phyloP scores from a whole-genome alignment of 2,888 invertebrate species.

The Reticulitermes lucifugus region DNA sequence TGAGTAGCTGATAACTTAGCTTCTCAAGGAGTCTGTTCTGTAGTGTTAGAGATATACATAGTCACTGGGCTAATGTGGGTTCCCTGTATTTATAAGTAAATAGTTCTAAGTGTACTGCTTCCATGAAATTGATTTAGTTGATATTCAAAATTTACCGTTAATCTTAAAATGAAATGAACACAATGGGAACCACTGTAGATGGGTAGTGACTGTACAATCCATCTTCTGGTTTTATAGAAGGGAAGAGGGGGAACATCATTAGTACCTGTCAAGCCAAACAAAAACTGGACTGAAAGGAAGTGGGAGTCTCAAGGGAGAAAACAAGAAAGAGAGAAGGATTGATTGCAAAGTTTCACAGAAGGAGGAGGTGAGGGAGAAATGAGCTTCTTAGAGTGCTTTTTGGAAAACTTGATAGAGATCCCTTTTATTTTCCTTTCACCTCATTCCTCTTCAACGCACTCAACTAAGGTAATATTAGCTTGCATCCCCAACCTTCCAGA shows the following conservation, averaged over 20 bases:
- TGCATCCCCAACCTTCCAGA: neutral
- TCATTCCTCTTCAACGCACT: slow-evolving; percentile 1
- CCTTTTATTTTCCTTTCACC: slow-evolving; percentile 8
- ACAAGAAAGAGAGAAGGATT: slow-evolving; percentile 15
- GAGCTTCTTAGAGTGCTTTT: slow-evolving; percentile 15
- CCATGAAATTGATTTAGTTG: too few species aligned
- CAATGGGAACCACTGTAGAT: neutral
- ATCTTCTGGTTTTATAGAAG: neutral
- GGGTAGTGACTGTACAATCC: neutral
- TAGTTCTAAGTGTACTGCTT: too few species aligned
- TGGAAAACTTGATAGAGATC: slow-evolving; percentile 22
- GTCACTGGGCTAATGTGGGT: too few species aligned
- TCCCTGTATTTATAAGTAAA: too few species aligned
- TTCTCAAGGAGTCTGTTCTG: too few species aligned
- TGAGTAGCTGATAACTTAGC: too few species aligned
- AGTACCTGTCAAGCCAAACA: slow-evolving; percentile 47
- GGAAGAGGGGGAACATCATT: slow-evolving; percentile 34
- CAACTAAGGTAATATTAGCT: neutral
- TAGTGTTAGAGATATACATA: too few species aligned
- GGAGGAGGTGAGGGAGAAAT: neutral
- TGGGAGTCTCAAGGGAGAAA: neutral
- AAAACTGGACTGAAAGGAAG: slow-evolving; percentile 18
- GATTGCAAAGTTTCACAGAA: slow-evolving; percentile 15
- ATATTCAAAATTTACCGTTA: too few species aligned
- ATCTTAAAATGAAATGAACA: neutral